A percentile compares a stretch with the other conserved stretches of the same genome.
Evolutionary conservation across 2,888 invertebrate species (phyloP).

Genomic region (Tenthredo notha): DNA sequence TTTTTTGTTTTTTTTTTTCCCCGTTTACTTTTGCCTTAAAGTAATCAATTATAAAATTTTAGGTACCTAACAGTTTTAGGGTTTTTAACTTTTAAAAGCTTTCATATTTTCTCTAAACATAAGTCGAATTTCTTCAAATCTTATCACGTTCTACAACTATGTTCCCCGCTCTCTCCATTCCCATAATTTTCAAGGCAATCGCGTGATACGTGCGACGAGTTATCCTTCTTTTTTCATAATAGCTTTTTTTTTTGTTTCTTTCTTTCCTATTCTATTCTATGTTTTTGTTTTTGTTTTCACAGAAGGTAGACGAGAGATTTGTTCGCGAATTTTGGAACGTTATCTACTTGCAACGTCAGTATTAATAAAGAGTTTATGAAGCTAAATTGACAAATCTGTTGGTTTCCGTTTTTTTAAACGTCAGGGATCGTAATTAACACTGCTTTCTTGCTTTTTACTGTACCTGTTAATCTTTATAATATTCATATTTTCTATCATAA

Average conservation of each 20-base stretch:
- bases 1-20: not conserved
- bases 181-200: conserved; percentile 19
- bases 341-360: not conserved
- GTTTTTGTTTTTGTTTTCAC: not conserved
- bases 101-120: conserved; percentile 49
- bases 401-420: not conserved
- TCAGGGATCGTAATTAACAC: not conserved
- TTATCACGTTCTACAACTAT: conserved; percentile 11
- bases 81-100: conserved; percentile 53
- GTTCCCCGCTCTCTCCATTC: not conserved
- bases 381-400: not conserved
- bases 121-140: not conserved
- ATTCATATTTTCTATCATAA: conserved; percentile 28
- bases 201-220: conserved; percentile 22
- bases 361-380: not conserved
- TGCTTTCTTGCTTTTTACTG: not conserved
- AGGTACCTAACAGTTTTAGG: conserved; percentile 36
- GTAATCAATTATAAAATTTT: not conserved
- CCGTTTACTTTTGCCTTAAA: not conserved
- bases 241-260: not conserved
- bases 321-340: not conserved
- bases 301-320: not conserved
- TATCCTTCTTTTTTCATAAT: conserved; percentile 19
- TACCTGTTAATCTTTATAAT: not conserved
- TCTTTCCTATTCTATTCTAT: not conserved